Evolutionary conservation across 2,797 vertebrate species (phyloP), one percentile per base, ranked within the genome.

Genomic region (Eptatretus atami): DNA sequence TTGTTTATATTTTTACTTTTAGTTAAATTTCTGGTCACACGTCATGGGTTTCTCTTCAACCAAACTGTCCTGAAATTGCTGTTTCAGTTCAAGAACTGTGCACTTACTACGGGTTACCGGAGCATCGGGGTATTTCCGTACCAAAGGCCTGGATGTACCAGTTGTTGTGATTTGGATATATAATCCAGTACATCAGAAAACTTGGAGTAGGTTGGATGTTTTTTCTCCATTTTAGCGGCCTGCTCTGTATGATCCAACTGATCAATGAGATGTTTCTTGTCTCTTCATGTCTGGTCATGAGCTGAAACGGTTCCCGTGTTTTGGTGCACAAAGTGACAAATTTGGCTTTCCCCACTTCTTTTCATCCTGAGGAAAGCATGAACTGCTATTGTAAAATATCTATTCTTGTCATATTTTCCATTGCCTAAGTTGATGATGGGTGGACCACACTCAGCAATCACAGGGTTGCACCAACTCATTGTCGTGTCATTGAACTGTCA

Each of bases 251-350:
- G n/a, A 10, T 61, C 12, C 57, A 61, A 11, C 57, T n/a, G 57
- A n/a, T 12, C 25, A 25, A 12, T n/a, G 57, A 61, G n/a, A 25
- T 25, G n/a, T 61, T 61, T 25, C 57, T 25, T n/a, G 12, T 25
- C 57, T 25, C 25, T 25, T 25, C 25, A 25, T 25, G 11, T 61
- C 57, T 61, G n/a, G 57, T 61, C 2, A 25, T 61, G 57, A 10
- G 11, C 57, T 2, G 57, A 61, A n/a, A 61, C 2, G 10, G n/a
- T 25, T 25, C 57, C 57, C 3, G 57, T n/a, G 57, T 25, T n/a
- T 25, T 61, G 57, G 57, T 61, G 57, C n/a, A 61, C 25, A 61
- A 61, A 61, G n/a, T n/a, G 9, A 25, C 57, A 61, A 25, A 25
- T n/a, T n/a, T n/a, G 57, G 57, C 57, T 61, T 12, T 61, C 57